Evolutionary conservation across 2,888 invertebrate species (phyloP).

Genomic region (Agrilus cyanescens): DNA sequence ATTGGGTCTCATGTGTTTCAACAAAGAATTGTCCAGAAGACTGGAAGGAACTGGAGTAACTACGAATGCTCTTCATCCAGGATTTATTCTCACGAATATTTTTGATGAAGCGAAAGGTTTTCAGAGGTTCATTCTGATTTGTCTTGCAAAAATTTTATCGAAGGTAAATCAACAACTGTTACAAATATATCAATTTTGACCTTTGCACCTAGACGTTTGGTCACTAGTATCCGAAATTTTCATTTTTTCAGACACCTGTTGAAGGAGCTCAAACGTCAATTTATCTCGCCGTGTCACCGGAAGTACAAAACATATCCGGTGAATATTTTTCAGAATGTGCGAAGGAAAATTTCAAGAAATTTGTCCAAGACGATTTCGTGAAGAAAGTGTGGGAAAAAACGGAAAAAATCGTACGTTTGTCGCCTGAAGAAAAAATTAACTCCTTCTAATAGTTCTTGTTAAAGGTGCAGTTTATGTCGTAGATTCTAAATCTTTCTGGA

Average conservation of each 20-base stretch:
- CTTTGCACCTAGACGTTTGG: too few relatives aligned
- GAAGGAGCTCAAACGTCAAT: slow-evolving; percentile 75
- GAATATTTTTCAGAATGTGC: slow-evolving; percentile 72
- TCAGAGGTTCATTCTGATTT: too few relatives aligned
- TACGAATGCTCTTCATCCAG: too few relatives aligned
- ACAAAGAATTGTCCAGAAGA: too few relatives aligned
- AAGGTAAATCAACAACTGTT: too few relatives aligned
- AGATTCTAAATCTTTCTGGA: too few relatives aligned
- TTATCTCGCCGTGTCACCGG: slow-evolving; percentile 63
- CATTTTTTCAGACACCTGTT: slow-evolving; percentile 51
- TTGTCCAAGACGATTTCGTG: slow-evolving; percentile 37
- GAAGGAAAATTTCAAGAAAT: slow-evolving; percentile 6
- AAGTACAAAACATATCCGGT: slow-evolving; percentile 54
- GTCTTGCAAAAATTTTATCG: too few relatives aligned
- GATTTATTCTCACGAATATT: slow-evolving; percentile 13
- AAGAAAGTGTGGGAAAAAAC: slow-evolving; percentile 76
- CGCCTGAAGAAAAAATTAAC: slow-evolving; percentile 41
- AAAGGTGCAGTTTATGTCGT: too few relatives aligned
- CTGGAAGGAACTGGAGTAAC: too few relatives aligned
- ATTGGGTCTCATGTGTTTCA: slow-evolving; percentile 13
- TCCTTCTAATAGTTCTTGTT: too few relatives aligned
- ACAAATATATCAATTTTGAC: too few relatives aligned
- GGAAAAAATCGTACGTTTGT: slow-evolving; percentile 57
- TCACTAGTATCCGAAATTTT: too few relatives aligned
- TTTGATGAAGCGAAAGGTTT: slow-evolving; percentile 4